Conservation (phyloP, 2,888 invertebrate species). For the Nasonovia ribisnigri region DNA sequence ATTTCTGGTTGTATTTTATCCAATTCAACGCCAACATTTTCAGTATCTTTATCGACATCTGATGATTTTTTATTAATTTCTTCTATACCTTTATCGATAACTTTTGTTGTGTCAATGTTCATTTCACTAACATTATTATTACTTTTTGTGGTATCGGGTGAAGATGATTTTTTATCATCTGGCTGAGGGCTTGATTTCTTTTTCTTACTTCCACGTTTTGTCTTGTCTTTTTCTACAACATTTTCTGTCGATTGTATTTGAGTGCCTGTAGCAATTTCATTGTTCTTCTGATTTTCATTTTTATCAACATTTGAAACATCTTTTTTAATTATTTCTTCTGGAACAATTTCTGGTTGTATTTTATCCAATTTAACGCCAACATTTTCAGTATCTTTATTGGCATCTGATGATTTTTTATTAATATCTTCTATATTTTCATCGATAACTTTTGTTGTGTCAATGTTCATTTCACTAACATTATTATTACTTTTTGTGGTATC, state of each 20-base stretch:
- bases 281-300: neutral
- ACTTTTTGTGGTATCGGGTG: slow-evolving; percentile 51
- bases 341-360: too few species aligned
- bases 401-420: slow-evolving; percentile 11
- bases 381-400: neutral
- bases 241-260: neutral
- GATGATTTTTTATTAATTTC: neutral
- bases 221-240: neutral
- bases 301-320: neutral
- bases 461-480: slow-evolving; percentile 66
- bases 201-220: neutral
- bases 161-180: slow-evolving; percentile 64
- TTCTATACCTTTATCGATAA: neutral
- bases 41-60: slow-evolving; percentile 21
- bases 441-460: slow-evolving; percentile 33
- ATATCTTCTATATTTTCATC: neutral
- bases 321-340: neutral
- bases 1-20: slow-evolving; percentile 65
- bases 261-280: neutral
- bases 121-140: slow-evolving; percentile 66
- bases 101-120: slow-evolving; percentile 47
- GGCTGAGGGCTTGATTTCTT: slow-evolving; percentile 47
- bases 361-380: too few species aligned
- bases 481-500: slow-evolving; percentile 49
- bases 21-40: neutral